These are phyloP conservation scores for Synanthedon tipuliformis DNA, from an alignment of 2,888 invertebrate species.

Conservation along the genomic window DNA sequence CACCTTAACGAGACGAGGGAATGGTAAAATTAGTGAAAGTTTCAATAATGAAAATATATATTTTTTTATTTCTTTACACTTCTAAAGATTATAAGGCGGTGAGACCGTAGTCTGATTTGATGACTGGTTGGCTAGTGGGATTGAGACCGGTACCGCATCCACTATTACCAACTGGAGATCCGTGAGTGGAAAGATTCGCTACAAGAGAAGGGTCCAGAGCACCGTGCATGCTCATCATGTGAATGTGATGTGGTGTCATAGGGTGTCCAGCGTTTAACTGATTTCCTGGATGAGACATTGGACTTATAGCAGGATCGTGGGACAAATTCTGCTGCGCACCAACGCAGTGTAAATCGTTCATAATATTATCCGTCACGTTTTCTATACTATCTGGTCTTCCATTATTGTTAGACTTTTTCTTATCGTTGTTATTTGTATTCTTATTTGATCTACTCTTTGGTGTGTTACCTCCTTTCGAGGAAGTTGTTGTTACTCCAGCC, in stretches of 20 bases:
- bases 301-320: slow-evolving; percentile 63
- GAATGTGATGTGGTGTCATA: slow-evolving; percentile 64
- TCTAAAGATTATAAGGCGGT: slow-evolving; percentile 75
- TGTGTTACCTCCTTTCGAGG: slow-evolving; percentile 66
- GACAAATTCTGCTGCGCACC: slow-evolving; percentile 61
- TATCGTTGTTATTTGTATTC: slow-evolving; percentile 67
- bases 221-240: slow-evolving; percentile 61
- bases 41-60: slow-evolving; percentile 53
- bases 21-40: slow-evolving; percentile 57
- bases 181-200: slow-evolving; percentile 60
- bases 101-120: slow-evolving; percentile 90
- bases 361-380: slow-evolving; percentile 73
- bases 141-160: slow-evolving; percentile 57
- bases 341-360: slow-evolving; percentile 71
- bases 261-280: slow-evolving; percentile 66
- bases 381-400: slow-evolving; percentile 74
- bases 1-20: slow-evolving; percentile 61
- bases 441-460: slow-evolving; percentile 76
- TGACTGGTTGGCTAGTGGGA: slow-evolving; percentile 67
- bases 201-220: slow-evolving; percentile 63
- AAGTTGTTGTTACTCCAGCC: slow-evolving; percentile 75
- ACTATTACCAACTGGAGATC: slow-evolving; percentile 66
- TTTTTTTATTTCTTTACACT: slow-evolving; percentile 43
- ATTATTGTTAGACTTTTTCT: slow-evolving; percentile 64
- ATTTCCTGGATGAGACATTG: slow-evolving; percentile 56